phyloP scores from a whole-genome alignment of 2,797 vertebrate genomes.

The Pantherophis vulpinus region DNA sequence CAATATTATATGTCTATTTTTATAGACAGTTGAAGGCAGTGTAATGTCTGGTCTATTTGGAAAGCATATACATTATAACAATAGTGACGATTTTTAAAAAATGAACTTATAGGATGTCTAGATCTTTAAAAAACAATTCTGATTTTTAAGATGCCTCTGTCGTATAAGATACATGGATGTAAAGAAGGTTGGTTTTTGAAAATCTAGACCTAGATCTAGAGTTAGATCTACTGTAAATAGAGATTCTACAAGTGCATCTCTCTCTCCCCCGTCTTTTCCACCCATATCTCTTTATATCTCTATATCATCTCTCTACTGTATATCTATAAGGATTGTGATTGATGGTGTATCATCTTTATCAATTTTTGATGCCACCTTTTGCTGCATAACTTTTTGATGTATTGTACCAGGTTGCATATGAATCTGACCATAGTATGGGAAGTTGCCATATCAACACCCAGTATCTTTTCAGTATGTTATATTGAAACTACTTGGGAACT shows the following conservation, averaged over 20 bases:
- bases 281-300: background rate
- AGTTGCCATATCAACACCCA: background rate
- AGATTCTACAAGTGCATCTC: background rate
- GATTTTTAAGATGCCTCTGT: background rate
- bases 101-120: background rate
- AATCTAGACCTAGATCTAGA: background rate
- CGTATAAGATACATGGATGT: background rate
- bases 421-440: background rate
- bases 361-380: background rate
- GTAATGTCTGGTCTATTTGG: fast-evolving
- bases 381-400: background rate
- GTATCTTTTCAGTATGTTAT: background rate
- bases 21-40: background rate
- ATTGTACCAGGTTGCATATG: background rate
- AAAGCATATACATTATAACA: background rate
- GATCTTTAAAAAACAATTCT: background rate
- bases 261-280: background rate
- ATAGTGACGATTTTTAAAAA: background rate
- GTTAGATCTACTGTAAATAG: background rate
- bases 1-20: background rate
- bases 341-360: background rate
- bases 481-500: background rate
- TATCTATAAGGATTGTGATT: background rate
- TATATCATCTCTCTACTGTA: background rate
- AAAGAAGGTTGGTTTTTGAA: background rate